Evolutionary conservation across 2,797 vertebrate genomes (phyloP).

Genomic region (Ptychadena robeensis): DNA sequence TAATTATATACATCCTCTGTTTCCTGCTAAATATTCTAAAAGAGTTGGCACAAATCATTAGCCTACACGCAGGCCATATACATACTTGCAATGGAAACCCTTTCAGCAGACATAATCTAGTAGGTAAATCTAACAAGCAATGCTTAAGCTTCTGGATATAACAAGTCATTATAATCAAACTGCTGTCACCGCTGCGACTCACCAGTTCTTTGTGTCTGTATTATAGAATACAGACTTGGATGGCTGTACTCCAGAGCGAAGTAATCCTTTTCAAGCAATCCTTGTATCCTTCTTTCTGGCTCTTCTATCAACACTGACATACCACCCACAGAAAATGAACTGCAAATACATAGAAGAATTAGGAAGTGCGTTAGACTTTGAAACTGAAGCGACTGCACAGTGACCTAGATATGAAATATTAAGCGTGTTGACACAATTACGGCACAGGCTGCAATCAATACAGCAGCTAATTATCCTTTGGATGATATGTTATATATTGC

Average conservation of each 20-base stretch:
- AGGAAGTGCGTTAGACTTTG: slow-evolving; percentile 7
- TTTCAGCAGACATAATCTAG: neutral
- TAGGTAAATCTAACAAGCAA: neutral
- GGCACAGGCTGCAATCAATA: slow-evolving; percentile 7
- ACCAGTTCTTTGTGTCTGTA: slow-evolving; percentile 22
- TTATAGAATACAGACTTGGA: slow-evolving; percentile 7
- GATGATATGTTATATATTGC: neutral
- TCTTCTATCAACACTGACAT: slow-evolving; percentile 16
- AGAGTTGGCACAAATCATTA: neutral
- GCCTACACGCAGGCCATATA: neutral
- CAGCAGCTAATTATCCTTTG: neutral
- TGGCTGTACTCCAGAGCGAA: slow-evolving; percentile 13
- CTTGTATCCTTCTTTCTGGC: neutral
- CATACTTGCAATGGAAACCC: neutral
- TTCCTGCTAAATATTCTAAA: neutral
- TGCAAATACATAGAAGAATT: slow-evolving; percentile 37
- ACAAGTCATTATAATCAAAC: neutral
- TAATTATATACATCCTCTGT: neutral
- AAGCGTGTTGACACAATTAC: slow-evolving; percentile 3
- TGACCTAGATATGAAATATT: slow-evolving; percentile 48
- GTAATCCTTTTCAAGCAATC: slow-evolving; percentile 33
- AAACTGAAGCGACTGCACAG: slow-evolving; percentile 34
- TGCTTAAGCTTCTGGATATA: neutral
- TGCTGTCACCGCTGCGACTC: neutral
- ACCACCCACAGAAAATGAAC: slow-evolving; percentile 38